A percentile compares a stretch with the other conserved stretches of the same genome.
Conservation (phyloP, 2,113 vertebrate species). For the Thinocorus orbignyianus region DNA sequence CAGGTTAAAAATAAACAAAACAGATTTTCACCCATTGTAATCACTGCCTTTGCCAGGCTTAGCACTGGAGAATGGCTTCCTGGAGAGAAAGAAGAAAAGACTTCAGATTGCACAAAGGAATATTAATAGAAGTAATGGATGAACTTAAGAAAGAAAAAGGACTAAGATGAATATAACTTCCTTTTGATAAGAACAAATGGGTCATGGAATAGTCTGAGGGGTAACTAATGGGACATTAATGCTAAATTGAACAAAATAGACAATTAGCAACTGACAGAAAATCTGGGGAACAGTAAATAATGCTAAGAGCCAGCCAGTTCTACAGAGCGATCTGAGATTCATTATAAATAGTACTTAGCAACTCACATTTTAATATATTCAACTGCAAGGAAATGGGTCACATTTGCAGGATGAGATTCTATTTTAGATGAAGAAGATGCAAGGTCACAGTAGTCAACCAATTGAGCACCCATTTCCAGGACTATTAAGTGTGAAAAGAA, state of each 20-base stretch:
- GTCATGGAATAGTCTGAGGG: background rate
- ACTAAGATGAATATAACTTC: slow-evolving; percentile 13
- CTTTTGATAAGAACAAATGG: slow-evolving; percentile 16
- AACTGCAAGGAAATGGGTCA: background rate
- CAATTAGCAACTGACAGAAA: slow-evolving; percentile 21
- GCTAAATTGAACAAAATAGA: slow-evolving; percentile 19
- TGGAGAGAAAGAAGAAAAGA: slow-evolving; percentile 34
- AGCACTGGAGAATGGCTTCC: slow-evolving; percentile 11
- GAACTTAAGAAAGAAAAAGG: background rate
- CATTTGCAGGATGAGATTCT: background rate
- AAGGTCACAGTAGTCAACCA: background rate
- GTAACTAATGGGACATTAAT: background rate
- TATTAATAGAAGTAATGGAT: slow-evolving; percentile 37
- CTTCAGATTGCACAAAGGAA: slow-evolving; percentile 8
- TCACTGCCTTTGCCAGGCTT: background rate
- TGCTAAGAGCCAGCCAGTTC: background rate
- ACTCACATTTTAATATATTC: background rate
- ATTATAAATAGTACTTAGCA: background rate
- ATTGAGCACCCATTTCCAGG: background rate
- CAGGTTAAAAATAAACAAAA: slow-evolving; percentile 27
- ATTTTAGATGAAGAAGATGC: background rate
- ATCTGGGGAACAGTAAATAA: slow-evolving; percentile 22
- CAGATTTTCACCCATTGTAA: background rate
- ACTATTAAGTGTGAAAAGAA: background rate
- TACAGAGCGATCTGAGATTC: background rate